Evolutionary conservation across 2,888 invertebrate genomes (phyloP).

Genomic region (Mycalesis mineus): DNA sequence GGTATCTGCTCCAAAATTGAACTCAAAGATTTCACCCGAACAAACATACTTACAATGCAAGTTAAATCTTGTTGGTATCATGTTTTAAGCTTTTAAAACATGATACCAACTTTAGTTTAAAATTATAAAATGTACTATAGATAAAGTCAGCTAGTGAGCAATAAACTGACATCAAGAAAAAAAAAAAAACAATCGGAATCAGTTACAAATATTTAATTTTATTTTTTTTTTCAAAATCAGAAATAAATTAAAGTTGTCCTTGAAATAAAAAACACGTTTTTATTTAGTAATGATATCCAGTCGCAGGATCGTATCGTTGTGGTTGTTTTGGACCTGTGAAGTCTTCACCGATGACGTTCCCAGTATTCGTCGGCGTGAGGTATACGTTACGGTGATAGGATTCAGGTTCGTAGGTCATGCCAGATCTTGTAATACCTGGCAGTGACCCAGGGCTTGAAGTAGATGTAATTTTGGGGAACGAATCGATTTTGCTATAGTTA

Average conservation of each 20-base stretch:
- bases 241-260: not conserved
- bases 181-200: not conserved
- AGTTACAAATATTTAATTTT: not conserved
- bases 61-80: no score
- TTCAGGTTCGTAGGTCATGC: not conserved
- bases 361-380: conserved; percentile 23
- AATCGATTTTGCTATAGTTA: not conserved
- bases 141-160: no score
- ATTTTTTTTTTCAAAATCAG: not conserved
- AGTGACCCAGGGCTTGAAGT: not conserved
- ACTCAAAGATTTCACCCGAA: no score
- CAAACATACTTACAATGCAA: no score
- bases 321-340: conserved; percentile 58
- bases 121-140: no score
- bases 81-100: no score
- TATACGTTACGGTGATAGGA: not conserved
- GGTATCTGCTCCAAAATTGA: no score
- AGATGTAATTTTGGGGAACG: not conserved
- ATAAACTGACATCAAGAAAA: no score
- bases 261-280: not conserved
- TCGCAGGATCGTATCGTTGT: conserved; percentile 50
- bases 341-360: conserved; percentile 49
- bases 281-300: conserved; percentile 57
- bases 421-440: not conserved
- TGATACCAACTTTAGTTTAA: no score